Evolutionary conservation across 2,113 vertebrate species (phyloP).

Genomic region (Clarias macrocephalus): DNA sequence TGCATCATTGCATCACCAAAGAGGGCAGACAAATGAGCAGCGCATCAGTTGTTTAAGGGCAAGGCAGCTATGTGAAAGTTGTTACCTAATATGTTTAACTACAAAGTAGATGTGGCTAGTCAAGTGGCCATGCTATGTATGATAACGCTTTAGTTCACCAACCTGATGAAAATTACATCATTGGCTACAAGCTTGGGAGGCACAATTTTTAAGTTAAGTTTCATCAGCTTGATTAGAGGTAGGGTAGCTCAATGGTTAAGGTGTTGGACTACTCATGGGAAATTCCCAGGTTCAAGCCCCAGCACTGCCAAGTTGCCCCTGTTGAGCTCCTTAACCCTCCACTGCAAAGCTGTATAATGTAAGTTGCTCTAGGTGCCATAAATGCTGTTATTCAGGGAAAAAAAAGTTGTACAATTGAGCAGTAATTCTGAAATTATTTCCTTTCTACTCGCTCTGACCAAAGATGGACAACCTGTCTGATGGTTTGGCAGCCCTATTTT

Average conservation of each 20-base stretch:
- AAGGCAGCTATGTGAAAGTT: not conserved
- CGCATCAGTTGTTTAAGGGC: not conserved
- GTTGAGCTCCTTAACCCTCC: too few relatives aligned
- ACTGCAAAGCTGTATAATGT: too few relatives aligned
- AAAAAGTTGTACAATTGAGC: too few relatives aligned
- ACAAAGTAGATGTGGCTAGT: not conserved
- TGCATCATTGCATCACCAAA: too few relatives aligned
- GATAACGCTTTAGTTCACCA: not conserved
- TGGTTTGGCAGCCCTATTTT: too few relatives aligned
- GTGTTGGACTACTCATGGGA: too few relatives aligned
- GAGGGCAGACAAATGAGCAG: not conserved
- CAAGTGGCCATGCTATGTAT: not conserved
- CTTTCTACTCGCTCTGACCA: not conserved
- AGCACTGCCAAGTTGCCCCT: too few relatives aligned
- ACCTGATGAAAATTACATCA: not conserved
- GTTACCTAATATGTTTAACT: not conserved
- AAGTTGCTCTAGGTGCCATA: too few relatives aligned
- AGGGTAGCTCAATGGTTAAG: too few relatives aligned
- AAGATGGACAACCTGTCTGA: not conserved
- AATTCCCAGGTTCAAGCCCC: too few relatives aligned
- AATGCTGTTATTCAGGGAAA: too few relatives aligned
- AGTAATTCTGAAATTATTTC: not conserved
- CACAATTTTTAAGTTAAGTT: not conserved
- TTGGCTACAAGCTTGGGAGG: not conserved
- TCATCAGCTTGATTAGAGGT: too few relatives aligned